Percentiles rank a stretch among this genome's conserved stretches.
These are phyloP conservation scores for Enteromius treurensis DNA, from an alignment of 2,797 vertebrate species.

Conservation along the genomic window DNA sequence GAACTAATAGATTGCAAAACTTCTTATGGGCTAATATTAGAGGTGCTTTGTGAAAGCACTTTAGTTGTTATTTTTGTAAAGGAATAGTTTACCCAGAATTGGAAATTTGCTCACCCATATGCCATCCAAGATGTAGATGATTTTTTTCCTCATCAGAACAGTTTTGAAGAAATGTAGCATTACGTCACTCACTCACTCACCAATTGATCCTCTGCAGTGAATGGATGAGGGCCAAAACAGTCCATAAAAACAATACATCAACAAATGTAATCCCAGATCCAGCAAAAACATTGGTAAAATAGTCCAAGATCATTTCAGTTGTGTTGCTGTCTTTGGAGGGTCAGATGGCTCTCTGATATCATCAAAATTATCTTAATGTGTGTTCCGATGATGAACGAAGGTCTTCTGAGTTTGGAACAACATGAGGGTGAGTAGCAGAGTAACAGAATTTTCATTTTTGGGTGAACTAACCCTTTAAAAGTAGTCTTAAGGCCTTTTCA, in stretches of 20 bases:
- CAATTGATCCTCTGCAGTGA: neutral
- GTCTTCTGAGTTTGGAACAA: too few relatives aligned
- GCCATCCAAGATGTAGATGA: neutral
- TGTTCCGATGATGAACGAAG: too few relatives aligned
- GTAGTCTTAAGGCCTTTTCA: too few relatives aligned
- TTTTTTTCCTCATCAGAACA: neutral
- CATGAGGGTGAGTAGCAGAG: too few relatives aligned
- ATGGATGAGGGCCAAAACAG: neutral
- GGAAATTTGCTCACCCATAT: neutral
- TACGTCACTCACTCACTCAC: neutral
- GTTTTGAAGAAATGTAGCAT: neutral
- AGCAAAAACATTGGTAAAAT: too few relatives aligned
- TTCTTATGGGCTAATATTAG: slow-evolving; percentile 9
- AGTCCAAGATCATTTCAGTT: too few relatives aligned
- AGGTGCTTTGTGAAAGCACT: neutral
- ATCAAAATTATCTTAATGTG: too few relatives aligned
- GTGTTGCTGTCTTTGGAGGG: too few relatives aligned
- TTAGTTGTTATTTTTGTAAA: neutral
- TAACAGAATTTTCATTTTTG: too few relatives aligned
- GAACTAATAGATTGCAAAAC: slow-evolving; percentile 18
- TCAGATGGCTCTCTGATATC: too few relatives aligned
- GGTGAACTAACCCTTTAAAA: too few relatives aligned
- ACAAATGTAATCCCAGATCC: neutral
- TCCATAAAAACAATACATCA: neutral
- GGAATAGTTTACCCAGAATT: neutral